Percentiles rank a stretch among this genome's conserved stretches.
Conservation (phyloP, 2,888 invertebrate species). For the Melangyna quadrimaculata region DNA sequence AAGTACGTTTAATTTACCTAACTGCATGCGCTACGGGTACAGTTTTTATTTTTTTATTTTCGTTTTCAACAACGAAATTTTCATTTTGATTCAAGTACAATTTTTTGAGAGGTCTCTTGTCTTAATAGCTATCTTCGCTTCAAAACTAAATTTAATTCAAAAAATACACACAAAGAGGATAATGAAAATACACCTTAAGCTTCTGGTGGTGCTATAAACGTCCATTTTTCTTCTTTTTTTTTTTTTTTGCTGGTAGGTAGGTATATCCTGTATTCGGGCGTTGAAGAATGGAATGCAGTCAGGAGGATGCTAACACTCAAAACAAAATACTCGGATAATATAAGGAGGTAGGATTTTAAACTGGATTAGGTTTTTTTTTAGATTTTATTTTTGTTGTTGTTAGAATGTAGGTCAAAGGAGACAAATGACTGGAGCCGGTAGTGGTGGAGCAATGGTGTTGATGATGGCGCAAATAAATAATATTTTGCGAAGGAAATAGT, state of each 20-base stretch:
- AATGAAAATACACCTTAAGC: constrained; percentile 23
- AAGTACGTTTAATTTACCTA: not conserved
- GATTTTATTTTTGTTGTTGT: not conserved
- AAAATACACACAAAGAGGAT: constrained; percentile 17
- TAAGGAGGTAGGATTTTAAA: constrained; percentile 37
- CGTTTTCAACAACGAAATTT: not conserved
- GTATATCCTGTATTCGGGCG: not conserved
- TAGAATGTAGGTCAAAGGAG: constrained; percentile 61
- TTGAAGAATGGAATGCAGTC: constrained; percentile 28
- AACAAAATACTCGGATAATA: constrained; percentile 17
- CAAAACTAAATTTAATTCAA: constrained; percentile 43
- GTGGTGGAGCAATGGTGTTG: not conserved
- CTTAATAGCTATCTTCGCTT: constrained; percentile 30
- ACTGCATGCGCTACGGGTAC: not conserved
- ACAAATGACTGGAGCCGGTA: constrained; percentile 28
- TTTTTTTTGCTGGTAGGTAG: no score
- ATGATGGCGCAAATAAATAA: constrained; percentile 14
- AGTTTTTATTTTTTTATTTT: not conserved
- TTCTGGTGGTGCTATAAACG: constrained; percentile 1
- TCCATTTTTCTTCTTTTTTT: not conserved
- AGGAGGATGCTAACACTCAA: constrained; percentile 4
- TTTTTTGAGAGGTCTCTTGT: constrained; percentile 43
- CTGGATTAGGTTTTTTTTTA: not conserved
- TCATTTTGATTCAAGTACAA: constrained; percentile 7
- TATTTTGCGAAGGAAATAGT: constrained; percentile 9